These are phyloP conservation scores for Magallana angulata DNA, from an alignment of 1,140 invertebrate species.

Conservation along the genomic window DNA sequence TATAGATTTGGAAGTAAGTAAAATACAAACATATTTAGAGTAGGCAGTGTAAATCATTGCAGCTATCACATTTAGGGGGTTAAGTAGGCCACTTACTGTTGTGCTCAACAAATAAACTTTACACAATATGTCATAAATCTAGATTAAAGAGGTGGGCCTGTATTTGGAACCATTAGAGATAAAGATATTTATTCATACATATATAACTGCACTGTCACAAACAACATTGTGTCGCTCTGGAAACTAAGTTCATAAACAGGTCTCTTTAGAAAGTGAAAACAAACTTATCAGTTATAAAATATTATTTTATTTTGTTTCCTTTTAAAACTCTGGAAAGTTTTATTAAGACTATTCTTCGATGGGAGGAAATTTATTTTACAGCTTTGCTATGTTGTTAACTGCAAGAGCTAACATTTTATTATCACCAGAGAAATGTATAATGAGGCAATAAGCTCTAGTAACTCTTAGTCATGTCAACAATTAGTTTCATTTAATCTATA, in stretches of 20 bases:
- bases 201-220: conserved; percentile 55
- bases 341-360: conserved; percentile 20
- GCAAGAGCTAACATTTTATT: conserved; percentile 27
- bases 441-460: conserved; percentile 42
- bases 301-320: conserved; percentile 14
- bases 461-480: conserved; percentile 40
- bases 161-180: conserved; percentile 22
- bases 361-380: conserved; percentile 1
- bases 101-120: conserved; percentile 28
- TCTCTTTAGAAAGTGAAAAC: conserved; percentile 47
- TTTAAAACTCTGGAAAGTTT: conserved; percentile 15
- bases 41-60: conserved; percentile 6
- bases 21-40: conserved; percentile 22
- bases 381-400: not conserved
- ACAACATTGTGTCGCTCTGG: conserved; percentile 55
- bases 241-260: conserved; percentile 52
- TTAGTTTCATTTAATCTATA: conserved; percentile 41
- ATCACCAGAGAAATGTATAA: conserved; percentile 28
- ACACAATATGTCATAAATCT: conserved; percentile 44
- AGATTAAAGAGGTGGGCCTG: conserved; percentile 6
- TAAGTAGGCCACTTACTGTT: conserved; percentile 19
- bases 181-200: conserved; percentile 47
- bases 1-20: conserved; percentile 21
- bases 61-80: conserved; percentile 29
- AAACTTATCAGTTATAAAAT: conserved; percentile 53